Evolutionary conservation across 2,113 vertebrate genomes (phyloP).

Genomic region (Anhinga rufa): DNA sequence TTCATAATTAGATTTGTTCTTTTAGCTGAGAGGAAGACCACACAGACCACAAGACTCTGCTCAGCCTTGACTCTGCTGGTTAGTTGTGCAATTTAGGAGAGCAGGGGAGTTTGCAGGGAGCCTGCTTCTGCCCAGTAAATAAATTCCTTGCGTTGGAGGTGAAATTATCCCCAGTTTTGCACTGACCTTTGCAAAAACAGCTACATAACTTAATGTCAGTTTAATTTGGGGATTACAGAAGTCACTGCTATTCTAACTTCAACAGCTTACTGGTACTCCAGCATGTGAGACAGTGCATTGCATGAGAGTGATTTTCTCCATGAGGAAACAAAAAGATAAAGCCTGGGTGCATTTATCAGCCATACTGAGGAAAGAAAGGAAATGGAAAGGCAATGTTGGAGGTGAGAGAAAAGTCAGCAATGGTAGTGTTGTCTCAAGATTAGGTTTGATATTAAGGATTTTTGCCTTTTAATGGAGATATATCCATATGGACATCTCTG

Average conservation of each 20-base stretch:
- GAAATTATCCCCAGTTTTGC: background rate
- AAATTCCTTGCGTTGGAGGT: background rate
- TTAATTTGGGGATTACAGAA: background rate
- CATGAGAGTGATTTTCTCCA: background rate
- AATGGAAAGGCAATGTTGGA: background rate
- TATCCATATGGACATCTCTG: background rate
- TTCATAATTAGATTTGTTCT: background rate
- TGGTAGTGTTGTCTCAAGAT: background rate
- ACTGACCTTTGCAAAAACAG: background rate
- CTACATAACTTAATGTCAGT: background rate
- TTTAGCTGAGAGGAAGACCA: background rate
- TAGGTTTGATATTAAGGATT: background rate
- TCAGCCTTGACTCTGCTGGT: background rate
- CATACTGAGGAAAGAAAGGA: background rate
- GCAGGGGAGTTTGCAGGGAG: background rate
- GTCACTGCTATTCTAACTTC: background rate
- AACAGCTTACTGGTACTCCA: background rate
- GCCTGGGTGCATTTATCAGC: background rate
- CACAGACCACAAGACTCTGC: background rate
- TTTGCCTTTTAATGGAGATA: background rate
- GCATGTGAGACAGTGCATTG: background rate
- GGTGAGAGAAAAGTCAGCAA: background rate
- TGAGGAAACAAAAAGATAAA: background rate
- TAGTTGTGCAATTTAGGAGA: background rate
- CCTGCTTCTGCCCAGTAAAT: background rate